These are phyloP conservation scores for Zaprionus vittiger DNA, from an alignment of 1,140 invertebrate species.

Conservation along the genomic window DNA sequence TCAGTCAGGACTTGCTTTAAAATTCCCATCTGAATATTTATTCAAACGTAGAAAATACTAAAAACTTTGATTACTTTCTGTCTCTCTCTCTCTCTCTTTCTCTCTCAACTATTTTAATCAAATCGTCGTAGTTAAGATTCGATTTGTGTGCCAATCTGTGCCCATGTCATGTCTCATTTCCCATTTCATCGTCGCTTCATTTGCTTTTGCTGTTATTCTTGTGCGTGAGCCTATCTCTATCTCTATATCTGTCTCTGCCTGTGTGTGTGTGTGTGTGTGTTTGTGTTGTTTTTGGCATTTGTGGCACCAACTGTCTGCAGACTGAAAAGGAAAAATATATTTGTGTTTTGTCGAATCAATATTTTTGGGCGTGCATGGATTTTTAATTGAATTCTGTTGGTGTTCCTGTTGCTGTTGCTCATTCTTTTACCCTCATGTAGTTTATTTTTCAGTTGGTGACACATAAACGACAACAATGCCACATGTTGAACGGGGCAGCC, in stretches of 20 bases:
- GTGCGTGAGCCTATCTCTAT: background rate
- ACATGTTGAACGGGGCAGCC: conserved; percentile 24
- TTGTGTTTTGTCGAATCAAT: conserved; percentile 60
- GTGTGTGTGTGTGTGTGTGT: background rate
- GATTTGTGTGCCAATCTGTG: conserved; percentile 19
- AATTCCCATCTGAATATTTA: background rate
- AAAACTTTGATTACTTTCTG: background rate
- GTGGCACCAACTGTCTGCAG: conserved; percentile 28
- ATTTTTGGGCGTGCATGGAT: conserved; percentile 73
- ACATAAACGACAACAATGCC: conserved; percentile 34
- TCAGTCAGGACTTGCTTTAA: background rate
- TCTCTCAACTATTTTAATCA: conserved; percentile 16
- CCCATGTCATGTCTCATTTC: conserved; percentile 40
- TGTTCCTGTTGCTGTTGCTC: background rate
- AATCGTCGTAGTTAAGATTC: conserved; percentile 12
- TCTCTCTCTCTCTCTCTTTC: background rate
- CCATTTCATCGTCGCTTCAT: conserved; percentile 31
- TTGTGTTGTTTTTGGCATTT: conserved; percentile 37
- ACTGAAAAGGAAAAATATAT: conserved; percentile 35
- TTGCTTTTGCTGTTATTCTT: conserved; percentile 31
- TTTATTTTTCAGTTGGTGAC: conserved; percentile 34
- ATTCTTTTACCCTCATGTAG: conserved; percentile 19
- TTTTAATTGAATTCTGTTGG: conserved; percentile 75
- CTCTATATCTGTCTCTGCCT: background rate
- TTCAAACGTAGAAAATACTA: background rate